Conservation (phyloP, 2,888 invertebrate genomes). For the Herminia tarsipennalis region DNA sequence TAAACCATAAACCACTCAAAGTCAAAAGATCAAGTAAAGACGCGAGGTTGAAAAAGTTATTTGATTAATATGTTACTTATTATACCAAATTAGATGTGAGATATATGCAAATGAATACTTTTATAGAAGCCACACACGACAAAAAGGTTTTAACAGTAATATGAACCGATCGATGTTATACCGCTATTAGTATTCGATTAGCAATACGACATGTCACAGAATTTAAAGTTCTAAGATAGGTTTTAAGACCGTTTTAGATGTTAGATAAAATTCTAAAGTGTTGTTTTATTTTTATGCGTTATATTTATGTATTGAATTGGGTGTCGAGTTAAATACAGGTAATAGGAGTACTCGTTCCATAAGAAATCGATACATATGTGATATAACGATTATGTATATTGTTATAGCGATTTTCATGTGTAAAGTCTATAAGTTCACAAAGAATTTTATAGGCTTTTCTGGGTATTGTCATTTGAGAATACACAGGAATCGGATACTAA, state of each 20-base stretch:
- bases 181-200: constrained; percentile 72
- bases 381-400: constrained; percentile 41
- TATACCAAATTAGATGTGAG: constrained; percentile 67
- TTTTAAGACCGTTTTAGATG: constrained; percentile 48
- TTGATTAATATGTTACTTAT: constrained; percentile 75
- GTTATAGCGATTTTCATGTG: constrained; percentile 10
- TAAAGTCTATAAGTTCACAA: constrained; percentile 9
- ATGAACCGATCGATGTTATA: constrained; percentile 58
- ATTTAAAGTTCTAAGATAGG: constrained; percentile 48
- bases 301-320: constrained; percentile 64
- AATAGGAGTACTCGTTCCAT: constrained; percentile 54
- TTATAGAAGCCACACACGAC: constrained; percentile 75
- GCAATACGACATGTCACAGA: constrained; percentile 69
- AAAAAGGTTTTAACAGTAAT: constrained; percentile 67
- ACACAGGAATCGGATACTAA: constrained; percentile 14
- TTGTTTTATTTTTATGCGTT: constrained; percentile 52
- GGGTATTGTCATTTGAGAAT: constrained; percentile 6
- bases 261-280: constrained; percentile 52
- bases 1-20: constrained; percentile 38
- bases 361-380: constrained; percentile 59
- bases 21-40: constrained; percentile 56
- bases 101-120: constrained; percentile 72
- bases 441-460: background rate
- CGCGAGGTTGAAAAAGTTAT: constrained; percentile 63
- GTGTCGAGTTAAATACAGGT: constrained; percentile 55